Percentiles rank a stretch among this genome's conserved stretches.
These are phyloP conservation scores for Pempheris klunzingeri DNA, from an alignment of 2,797 vertebrate genomes.

Conservation along the genomic window DNA sequence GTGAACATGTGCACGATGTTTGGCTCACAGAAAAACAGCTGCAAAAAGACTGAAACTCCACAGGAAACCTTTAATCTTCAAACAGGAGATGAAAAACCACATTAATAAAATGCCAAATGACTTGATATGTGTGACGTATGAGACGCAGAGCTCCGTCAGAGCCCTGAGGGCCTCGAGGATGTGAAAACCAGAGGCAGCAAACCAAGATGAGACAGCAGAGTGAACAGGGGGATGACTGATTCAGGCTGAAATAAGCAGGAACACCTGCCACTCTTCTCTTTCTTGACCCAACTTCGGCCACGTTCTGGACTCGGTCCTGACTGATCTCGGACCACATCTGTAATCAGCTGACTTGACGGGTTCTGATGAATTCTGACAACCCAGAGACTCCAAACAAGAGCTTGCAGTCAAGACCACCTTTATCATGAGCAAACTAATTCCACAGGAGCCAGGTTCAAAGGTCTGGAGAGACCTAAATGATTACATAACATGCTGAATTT, in stretches of 20 bases:
- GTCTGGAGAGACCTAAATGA: conserved; percentile 5
- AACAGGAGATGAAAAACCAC: too few relatives aligned
- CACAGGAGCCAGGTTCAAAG: conserved; percentile 31
- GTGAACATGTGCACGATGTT: too few relatives aligned
- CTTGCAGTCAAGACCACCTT: background rate
- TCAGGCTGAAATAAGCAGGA: background rate
- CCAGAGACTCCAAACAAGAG: background rate
- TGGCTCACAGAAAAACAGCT: too few relatives aligned
- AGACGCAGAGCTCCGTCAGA: background rate
- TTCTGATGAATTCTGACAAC: background rate
- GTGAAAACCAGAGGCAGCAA: background rate
- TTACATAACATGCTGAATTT: conserved; percentile 26
- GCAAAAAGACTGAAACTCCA: too few relatives aligned
- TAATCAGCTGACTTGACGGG: background rate
- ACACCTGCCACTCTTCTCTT: background rate
- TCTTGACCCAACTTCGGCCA: background rate
- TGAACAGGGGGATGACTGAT: background rate
- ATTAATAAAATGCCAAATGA: too few relatives aligned
- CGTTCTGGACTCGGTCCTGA: background rate
- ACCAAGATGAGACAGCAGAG: background rate
- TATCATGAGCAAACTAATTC: background rate
- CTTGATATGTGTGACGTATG: background rate
- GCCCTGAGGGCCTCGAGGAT: background rate
- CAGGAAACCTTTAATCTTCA: too few relatives aligned
- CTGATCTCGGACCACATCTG: background rate